A percentile compares a stretch with the other conserved stretches of the same genome.
These are phyloP conservation scores for Beaufortia kweichowensis DNA, from an alignment of 2,113 vertebrate species.

Conservation along the genomic window DNA sequence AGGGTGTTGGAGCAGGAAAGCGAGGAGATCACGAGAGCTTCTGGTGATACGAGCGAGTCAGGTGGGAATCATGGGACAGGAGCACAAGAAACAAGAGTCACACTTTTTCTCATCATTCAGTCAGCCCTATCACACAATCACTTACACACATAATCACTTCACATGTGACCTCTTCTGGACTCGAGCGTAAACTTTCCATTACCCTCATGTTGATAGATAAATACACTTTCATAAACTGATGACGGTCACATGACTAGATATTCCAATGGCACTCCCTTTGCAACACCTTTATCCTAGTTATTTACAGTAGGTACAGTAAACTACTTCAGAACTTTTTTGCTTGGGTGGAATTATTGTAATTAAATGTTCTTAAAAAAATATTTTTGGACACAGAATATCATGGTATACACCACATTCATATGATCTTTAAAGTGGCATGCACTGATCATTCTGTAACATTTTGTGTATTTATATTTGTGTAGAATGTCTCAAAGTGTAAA, in stretches of 20 bases:
- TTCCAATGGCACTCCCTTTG: conserved; percentile 28
- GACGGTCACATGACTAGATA: conserved; percentile 34
- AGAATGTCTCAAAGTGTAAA: background rate
- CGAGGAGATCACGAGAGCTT: conserved; percentile 14
- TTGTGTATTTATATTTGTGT: background rate
- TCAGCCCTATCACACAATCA: conserved; percentile 55
- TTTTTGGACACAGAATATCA: no score
- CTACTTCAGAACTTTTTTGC: no score
- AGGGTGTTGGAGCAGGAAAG: conserved; percentile 13
- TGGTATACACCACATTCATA: no score
- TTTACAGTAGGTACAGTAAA: background rate
- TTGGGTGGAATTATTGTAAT: no score
- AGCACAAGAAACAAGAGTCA: conserved; percentile 44
- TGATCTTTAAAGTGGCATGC: no score
- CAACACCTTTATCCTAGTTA: background rate
- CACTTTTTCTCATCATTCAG: conserved; percentile 60
- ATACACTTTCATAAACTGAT: conserved; percentile 24
- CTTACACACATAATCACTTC: conserved; percentile 55
- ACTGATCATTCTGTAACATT: no score
- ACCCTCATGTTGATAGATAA: conserved; percentile 54
- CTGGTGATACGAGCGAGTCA: conserved; percentile 61
- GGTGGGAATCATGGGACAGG: conserved; percentile 76
- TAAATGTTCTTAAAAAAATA: no score
- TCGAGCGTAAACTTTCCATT: conserved; percentile 48
- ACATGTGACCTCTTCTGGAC: conserved; percentile 58